A percentile compares a stretch with the other conserved stretches of the same genome.
Conservation (phyloP, 2,797 vertebrate genomes). For the Agapornis canus region DNA sequence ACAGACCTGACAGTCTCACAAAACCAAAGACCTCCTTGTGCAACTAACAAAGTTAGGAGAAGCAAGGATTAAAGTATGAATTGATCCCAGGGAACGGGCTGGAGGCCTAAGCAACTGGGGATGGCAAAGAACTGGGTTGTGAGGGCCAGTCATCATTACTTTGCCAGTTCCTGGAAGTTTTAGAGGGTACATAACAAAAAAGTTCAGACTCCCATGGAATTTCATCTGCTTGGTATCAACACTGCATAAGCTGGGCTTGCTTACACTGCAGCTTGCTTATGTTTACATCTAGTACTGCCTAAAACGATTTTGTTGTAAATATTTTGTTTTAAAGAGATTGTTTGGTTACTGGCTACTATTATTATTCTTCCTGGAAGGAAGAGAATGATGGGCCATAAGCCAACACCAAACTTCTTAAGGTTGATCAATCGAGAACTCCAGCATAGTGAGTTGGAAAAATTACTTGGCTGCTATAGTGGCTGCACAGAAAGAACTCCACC, state of each 20-base stretch:
- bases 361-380: slow-evolving; percentile 61
- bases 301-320: slow-evolving; percentile 38
- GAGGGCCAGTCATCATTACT: neutral
- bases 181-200: neutral
- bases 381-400: slow-evolving; percentile 18
- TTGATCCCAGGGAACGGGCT: neutral
- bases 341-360: slow-evolving; percentile 51
- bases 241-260: neutral
- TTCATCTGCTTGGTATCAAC: neutral
- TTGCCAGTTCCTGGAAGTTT: neutral
- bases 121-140: neutral
- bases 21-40: neutral
- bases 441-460: neutral
- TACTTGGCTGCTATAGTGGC: neutral
- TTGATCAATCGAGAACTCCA: neutral
- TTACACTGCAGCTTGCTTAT: neutral
- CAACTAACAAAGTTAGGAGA: neutral
- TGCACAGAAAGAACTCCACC: neutral
- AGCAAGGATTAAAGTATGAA: neutral
- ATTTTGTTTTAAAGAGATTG: slow-evolving; percentile 49
- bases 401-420: neutral
- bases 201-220: neutral
- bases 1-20: neutral
- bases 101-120: neutral
- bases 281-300: slow-evolving; percentile 9